Conservation (phyloP, 2,113 vertebrate species). For the Oostethus manadensis region DNA sequence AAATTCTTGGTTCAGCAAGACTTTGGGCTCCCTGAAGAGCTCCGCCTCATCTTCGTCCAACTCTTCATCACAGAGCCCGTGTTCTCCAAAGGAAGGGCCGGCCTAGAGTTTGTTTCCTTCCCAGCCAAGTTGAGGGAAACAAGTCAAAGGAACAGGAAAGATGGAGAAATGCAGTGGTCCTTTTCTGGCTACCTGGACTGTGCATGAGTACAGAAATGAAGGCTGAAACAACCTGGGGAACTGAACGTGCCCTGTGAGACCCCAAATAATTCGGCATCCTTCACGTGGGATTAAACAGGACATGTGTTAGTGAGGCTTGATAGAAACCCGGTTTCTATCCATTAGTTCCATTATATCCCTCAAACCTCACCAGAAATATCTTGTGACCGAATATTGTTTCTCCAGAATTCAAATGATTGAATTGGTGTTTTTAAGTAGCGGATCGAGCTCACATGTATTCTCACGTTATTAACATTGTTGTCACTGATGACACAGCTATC, state of each 20-base stretch:
- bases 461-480: slow-evolving; percentile 5
- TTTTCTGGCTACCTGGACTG: slow-evolving; percentile 38
- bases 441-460: neutral
- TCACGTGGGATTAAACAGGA: slow-evolving; percentile 5
- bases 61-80: slow-evolving; percentile 74
- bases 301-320: neutral
- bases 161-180: slow-evolving; percentile 63
- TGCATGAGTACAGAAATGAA: neutral
- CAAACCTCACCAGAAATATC: slow-evolving; percentile 3
- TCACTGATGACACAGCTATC: neutral
- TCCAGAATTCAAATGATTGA: slow-evolving; percentile 16
- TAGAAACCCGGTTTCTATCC: neutral
- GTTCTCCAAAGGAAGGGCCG: slow-evolving; percentile 74
- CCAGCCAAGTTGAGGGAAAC: slow-evolving; percentile 36
- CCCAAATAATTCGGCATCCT: neutral
- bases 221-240: neutral
- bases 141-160: slow-evolving; percentile 28
- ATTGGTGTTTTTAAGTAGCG: neutral
- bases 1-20: slow-evolving; percentile 99
- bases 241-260: slow-evolving; percentile 14
- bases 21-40: slow-evolving; percentile 95
- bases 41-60: slow-evolving; percentile 80
- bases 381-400: slow-evolving; percentile 28
- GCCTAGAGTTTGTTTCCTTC: slow-evolving; percentile 40
- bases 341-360: neutral